phyloP scores from a whole-genome alignment of 2,113 vertebrate genomes.

The Phylloscopus trochilus region DNA sequence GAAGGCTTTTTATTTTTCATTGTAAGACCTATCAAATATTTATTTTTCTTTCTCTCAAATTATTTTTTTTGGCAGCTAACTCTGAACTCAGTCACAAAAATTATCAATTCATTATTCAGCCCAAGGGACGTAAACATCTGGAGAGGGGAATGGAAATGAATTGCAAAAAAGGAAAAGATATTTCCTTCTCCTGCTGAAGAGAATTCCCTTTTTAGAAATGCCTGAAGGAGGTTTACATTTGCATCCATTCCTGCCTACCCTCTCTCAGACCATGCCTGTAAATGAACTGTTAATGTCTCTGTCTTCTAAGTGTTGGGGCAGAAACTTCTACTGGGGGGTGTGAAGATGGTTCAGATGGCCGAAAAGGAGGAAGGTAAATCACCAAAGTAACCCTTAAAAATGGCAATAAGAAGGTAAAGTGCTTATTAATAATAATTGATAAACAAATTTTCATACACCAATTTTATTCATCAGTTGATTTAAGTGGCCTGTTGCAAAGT shows the following conservation, averaged over 20 bases:
- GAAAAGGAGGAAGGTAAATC: neutral
- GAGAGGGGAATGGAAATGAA: neutral
- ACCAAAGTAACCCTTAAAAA: neutral
- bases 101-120: neutral
- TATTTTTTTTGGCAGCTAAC: neutral
- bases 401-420: neutral
- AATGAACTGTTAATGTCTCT: neutral
- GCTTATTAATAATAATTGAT: neutral
- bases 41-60: neutral
- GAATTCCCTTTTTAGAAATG: neutral
- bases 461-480: neutral
- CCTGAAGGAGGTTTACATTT: neutral
- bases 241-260: neutral
- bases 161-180: neutral
- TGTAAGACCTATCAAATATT: neutral
- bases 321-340: neutral
- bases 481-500: neutral
- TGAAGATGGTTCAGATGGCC: neutral
- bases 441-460: neutral
- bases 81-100: neutral
- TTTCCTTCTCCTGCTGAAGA: neutral
- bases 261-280: neutral
- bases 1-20: neutral
- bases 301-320: neutral
- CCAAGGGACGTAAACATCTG: neutral